Base-by-base conservation (phyloP, 1,140 invertebrate species). In the Cotesia vestalis region DNA sequence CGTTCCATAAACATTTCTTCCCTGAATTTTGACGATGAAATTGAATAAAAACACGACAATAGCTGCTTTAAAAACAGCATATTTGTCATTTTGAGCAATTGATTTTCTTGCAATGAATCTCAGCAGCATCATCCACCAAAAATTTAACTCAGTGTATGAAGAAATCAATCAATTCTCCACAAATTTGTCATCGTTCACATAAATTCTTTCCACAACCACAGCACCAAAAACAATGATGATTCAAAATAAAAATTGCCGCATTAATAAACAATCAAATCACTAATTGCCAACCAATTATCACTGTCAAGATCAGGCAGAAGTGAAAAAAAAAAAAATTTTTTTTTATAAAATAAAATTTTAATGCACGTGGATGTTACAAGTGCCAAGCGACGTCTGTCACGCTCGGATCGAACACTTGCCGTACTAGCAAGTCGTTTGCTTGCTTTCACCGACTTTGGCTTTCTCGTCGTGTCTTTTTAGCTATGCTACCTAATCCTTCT, bases 371-470 rank as follows among this genome's bases (percentile, higher is more conserved):
- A 69, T 14, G 62, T 20, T 17, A 36, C 12, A 52, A 67, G 38
- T 66, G 52, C 69, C 53, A 60, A 63, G 55, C 59, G 71, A 60
- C 68, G 68, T 67, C 71, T 72, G 57, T 59, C 52, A 71, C 55
- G 59, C 59, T 71, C 62, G 17, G 51, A 66, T 67, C 63, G 52
- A 55, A 27, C 66, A 35, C 36, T 60, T 20, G 60, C 60, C 9
- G 14, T n/a, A 17, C 17, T 35, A 66, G 73, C 67, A 53, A 46
- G 64, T 51, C 53, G 66, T 17, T 62, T 17, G 57, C 40, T 67
- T 74, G 73, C 73, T 74, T 74, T 74, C 73, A 74, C 73, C 73
- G 59, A 64, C 64, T 74, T 74, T 69, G 66, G 73, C 73, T 74
- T 74, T 74, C 73, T 69, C 73, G 64, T 38, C 34, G 51, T 20